Conservation (phyloP, 2,113 vertebrate species). For the Macroglossus sobrinus region DNA sequence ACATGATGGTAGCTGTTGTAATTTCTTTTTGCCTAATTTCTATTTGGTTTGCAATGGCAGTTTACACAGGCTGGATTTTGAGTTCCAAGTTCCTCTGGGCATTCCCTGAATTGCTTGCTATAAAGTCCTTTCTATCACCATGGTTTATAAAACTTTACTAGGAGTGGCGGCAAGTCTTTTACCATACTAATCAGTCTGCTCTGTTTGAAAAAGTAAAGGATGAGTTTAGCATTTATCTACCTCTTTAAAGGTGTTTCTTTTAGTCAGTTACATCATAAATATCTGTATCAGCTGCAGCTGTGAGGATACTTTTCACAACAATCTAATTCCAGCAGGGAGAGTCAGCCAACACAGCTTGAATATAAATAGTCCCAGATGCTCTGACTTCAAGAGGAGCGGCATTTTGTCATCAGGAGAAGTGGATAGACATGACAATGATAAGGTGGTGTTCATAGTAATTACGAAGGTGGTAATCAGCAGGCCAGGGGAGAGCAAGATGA, state of each 20-base stretch:
- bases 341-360: not conserved
- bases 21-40: not conserved
- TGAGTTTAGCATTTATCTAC: not conserved
- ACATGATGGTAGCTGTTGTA: not conserved
- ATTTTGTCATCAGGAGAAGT: conserved; percentile 76
- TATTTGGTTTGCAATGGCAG: not conserved
- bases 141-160: not conserved
- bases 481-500: not conserved
- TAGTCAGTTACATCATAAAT: not conserved
- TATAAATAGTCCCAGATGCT: conserved; percentile 81
- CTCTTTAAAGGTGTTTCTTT: not conserved
- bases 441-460: conserved; percentile 62
- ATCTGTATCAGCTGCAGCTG: not conserved
- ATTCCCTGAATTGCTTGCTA: not conserved
- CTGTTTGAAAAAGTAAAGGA: not conserved
- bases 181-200: not conserved
- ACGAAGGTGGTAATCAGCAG: not conserved
- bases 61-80: not conserved
- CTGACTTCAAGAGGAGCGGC: conserved; percentile 72
- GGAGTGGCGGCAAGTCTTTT: not conserved
- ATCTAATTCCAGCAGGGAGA: conserved; percentile 12
- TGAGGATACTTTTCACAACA: not conserved
- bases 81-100: not conserved
- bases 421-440: conserved; percentile 68
- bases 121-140: not conserved